Evolutionary conservation across 2,113 vertebrate species (phyloP), one percentile per base, ranked within the genome.

Genomic region (Nibea coibor): DNA sequence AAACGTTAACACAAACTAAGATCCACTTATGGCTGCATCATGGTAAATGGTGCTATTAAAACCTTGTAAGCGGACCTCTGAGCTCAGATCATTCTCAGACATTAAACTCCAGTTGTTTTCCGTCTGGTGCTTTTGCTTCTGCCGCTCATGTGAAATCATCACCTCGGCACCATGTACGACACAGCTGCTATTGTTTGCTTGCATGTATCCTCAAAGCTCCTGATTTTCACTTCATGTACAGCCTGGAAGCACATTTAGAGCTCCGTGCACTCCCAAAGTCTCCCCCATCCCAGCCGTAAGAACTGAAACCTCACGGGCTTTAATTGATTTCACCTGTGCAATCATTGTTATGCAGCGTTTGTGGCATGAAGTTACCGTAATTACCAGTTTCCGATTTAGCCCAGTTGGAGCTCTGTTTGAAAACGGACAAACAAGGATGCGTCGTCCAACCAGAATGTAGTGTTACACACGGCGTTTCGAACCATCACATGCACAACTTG

Each of bases 71-170:
- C 39, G 54, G 28, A 17, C 26, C 0, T 6, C 8, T 24, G 22
- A 59, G 45, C 9, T 59, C 28, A 10, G 17, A 62, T 67, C 22
- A 61, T 58, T 31, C 59, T 72, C 63, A 20, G 4, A 50, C 15
- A 45, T 80, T 58, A n/a, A 64, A 14, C 8, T 39, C 16, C 15
- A 17, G 26, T 24, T 35, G 17, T 72, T 65, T 42, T 4, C 20
- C 2, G 53, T 75, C 19, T 51, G 47, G 24, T 11, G 19, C 15
- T n/a, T 43, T 69, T 43, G 35, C 31, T 61, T 1, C 22, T 35
- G 47, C 70, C 70, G 66, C 42, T 72, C 16, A 70, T 69, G 15
- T 28, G 35, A 57, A 80, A 58, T 58, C 51, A 48, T 72, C 54
- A 24, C n/a, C 28, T 69, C 45, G n/a, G 24, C 56, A 12, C 26